phyloP scores from a whole-genome alignment of 2,797 vertebrate species.

The Danio choprae region DNA sequence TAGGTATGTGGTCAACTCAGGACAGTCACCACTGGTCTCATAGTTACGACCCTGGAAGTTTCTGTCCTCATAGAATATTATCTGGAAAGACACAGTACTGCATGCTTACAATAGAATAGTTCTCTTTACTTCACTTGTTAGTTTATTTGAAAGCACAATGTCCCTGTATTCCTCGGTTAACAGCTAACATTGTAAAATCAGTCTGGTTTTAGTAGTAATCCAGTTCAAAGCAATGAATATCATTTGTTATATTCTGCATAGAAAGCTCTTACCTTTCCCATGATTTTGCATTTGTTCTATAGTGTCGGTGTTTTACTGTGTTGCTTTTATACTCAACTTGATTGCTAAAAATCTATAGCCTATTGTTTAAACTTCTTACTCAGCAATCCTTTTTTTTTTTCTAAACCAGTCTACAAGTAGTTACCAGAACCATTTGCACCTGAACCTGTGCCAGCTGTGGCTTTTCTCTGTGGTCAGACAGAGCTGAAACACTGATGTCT shows the following conservation, averaged over 20 bases:
- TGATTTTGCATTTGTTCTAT: slow-evolving; percentile 32
- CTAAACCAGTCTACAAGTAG: slow-evolving; percentile 71
- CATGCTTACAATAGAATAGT: background rate
- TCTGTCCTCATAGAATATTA: slow-evolving; percentile 75
- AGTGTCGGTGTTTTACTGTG: slow-evolving; percentile 4
- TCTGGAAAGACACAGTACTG: slow-evolving; percentile 55
- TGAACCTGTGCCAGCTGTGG: background rate
- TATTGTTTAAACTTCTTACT: slow-evolving; percentile 74
- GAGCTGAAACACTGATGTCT: background rate
- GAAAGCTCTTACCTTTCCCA: slow-evolving; percentile 21
- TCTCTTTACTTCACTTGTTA: slow-evolving; percentile 12
- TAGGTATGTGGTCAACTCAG: slow-evolving; percentile 72
- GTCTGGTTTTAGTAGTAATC: background rate
- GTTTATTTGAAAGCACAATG: background rate
- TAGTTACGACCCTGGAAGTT: slow-evolving; percentile 76
- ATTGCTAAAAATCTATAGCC: slow-evolving; percentile 70
- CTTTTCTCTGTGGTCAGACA: slow-evolving; percentile 17
- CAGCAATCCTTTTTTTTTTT: slow-evolving; percentile 73
- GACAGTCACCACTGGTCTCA: slow-evolving; percentile 73
- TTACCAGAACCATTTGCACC: slow-evolving; percentile 55
- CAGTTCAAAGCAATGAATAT: background rate
- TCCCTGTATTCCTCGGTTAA: background rate
- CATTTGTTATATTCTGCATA: slow-evolving; percentile 16
- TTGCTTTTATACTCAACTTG: slow-evolving; percentile 72
- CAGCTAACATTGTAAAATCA: background rate